A percentile compares a stretch with the other conserved stretches of the same genome.
Evolutionary conservation across 2,888 invertebrate species (phyloP).

Genomic region (Cotesia congregata): DNA sequence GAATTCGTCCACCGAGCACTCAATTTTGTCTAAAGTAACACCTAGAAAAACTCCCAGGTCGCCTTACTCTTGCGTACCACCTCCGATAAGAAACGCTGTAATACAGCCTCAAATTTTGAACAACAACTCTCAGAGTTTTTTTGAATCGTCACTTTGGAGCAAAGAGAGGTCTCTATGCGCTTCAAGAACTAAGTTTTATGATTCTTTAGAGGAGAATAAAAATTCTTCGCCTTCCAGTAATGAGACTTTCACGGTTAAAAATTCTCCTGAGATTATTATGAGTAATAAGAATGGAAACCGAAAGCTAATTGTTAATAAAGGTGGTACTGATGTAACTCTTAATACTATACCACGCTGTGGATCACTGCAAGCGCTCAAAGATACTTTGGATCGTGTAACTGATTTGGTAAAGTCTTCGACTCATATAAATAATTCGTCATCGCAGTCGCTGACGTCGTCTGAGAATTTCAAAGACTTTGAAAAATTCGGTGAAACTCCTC

Average conservation of each 20-base stretch:
- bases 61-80: constrained; percentile 50
- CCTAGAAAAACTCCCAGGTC: constrained; percentile 40
- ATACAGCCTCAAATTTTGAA: constrained; percentile 53
- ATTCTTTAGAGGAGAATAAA: background rate
- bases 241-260: constrained; percentile 47
- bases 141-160: constrained; percentile 60
- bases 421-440: constrained; percentile 42
- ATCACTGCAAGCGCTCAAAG: constrained; percentile 54
- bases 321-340: background rate
- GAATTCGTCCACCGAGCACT: constrained; percentile 52
- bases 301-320: background rate
- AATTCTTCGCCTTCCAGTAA: constrained; percentile 41
- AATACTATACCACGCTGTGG: constrained; percentile 40
- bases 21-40: constrained; percentile 36
- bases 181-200: constrained; percentile 57
- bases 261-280: constrained; percentile 11
- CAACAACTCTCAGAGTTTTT: constrained; percentile 53
- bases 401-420: constrained; percentile 51
- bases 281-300: constrained; percentile 13
- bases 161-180: constrained; percentile 60
- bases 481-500: constrained; percentile 11
- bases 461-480: constrained; percentile 32
- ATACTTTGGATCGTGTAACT: constrained; percentile 61
- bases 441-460: constrained; percentile 38
- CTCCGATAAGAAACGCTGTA: constrained; percentile 52